Base-by-base conservation (phyloP, 53 echinoderm and acorn worm species). In the Luidia sarsii region DNA sequence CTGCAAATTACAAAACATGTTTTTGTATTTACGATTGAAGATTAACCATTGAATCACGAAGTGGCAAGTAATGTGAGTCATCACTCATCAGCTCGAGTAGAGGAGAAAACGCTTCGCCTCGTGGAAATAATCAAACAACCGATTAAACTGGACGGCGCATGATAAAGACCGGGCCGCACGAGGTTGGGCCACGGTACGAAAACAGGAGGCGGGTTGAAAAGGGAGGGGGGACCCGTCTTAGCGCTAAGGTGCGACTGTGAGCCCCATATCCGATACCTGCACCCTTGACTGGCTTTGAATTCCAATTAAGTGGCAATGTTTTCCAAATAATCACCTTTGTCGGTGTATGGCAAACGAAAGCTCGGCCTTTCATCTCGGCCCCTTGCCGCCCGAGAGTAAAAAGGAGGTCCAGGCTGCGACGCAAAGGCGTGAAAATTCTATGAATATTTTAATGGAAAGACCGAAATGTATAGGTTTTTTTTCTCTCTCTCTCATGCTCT, bases 191-290 rank as follows among this genome's bases (percentile, higher is more conserved):
- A n/a, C n/a, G 22, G 29, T 21, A 63, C 13, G 38, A 72, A 54
- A 55, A 27, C 72, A 72, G 72, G 72, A 72, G 56, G 23, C 72
- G 71, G 56, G 2, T 55, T 65, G 18, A 38, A 65, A n/a, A n/a
- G n/a, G n/a, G n/a, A n/a, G n/a, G n/a, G n/a, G n/a, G n/a, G n/a
- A n/a, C n/a, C 19, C 65, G 21, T 35, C 21, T 39, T 23, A 51
- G 36, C 39, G 55, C 34, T 15, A 38, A 72, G 72, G 72, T 72
- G 72, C 54, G n/a, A n/a, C n/a, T n/a, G n/a, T n/a, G 54, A 48
- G 72, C n/a, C 55, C 77, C 22, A 61, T 31, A 60, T 77, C 77
- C 77, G 77, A 77, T 48, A 59, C 21, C 25, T 55, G 28, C 45
- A 77, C 61, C 39, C 77, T 59, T 32, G 60, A 61, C 20, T 45